Base-by-base conservation (phyloP, 2,113 vertebrate genomes). In the Anser brachyrhynchus region DNA sequence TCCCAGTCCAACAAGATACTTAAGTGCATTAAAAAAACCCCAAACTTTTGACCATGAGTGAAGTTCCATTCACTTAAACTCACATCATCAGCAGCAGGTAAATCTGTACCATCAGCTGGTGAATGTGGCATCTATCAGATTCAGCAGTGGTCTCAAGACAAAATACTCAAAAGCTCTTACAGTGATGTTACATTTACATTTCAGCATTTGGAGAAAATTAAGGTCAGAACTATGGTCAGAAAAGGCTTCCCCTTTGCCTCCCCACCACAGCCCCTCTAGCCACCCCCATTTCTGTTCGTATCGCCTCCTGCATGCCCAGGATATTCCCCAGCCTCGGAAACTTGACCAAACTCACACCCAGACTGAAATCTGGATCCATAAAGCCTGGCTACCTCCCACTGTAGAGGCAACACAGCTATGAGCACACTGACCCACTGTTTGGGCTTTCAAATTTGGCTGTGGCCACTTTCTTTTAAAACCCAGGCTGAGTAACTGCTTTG, bases 41-140 rank as follows among this genome's bases (percentile, higher is more conserved):
- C 55, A 87, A 92, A 77, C 67, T 52, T 87, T 74, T 71, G 86
- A 93, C 67, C 93, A 93, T 33, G 13, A 70, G 39, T 88, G 37
- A 92, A 92, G 64, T 79, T 74, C 58, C 66, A 91, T 94, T 95
- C 90, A 84, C 70, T 84, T 92, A 49, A 52, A 84, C n/a, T 80
- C 39, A 70, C 31, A 71, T 62, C 52, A 94, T 65, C 90, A 92
- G 54, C 2, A 16, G 90, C 72, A 76, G 80, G 70, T 66, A 91
- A 95, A 96, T 87, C 86, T 92, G 41, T 94, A 93, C 80, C 77
- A 84, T 31, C 35, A 87, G 57, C 54, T 89, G 35, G n/a, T 90
- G 80, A 81, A 62, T 54, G 64, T 33, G 52, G 87, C 70, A 37
- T 46, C 59, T 90, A 67, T 37, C 66, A 61, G 95, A 28, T 29